Evolutionary conservation across 2,888 invertebrate species (phyloP).

Genomic region (Endotricha flammealis): DNA sequence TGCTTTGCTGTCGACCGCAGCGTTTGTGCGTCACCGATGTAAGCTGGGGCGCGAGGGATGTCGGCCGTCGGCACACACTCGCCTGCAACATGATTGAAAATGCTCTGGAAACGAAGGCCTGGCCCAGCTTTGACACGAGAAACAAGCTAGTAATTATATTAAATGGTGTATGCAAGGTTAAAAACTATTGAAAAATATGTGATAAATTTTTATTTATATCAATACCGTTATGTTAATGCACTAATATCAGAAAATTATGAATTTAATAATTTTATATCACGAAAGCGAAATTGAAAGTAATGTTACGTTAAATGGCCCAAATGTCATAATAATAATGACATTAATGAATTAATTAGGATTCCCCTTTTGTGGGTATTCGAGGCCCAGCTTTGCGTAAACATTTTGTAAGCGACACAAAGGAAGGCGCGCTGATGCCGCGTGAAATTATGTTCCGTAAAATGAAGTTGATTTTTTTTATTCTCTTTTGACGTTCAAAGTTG

Average conservation of each 20-base stretch:
- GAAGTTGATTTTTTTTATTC: conserved; percentile 57
- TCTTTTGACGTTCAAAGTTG: conserved; percentile 69
- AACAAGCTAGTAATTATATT: too few relatives aligned
- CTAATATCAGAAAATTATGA: too few relatives aligned
- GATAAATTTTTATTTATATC: too few relatives aligned
- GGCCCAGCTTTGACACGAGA: conserved; percentile 1
- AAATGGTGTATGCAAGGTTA: too few relatives aligned
- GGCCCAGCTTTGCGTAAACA: conserved; percentile 57
- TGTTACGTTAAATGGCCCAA: conserved; percentile 48
- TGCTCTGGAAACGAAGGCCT: neutral
- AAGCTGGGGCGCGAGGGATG: conserved; percentile 22
- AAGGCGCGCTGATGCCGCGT: conserved; percentile 49
- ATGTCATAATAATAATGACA: conserved; percentile 57
- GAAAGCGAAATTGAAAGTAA: conserved; percentile 47
- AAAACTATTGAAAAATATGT: too few relatives aligned
- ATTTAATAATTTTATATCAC: too few relatives aligned
- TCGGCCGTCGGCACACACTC: conserved; percentile 12
- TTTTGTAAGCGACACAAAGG: conserved; percentile 59
- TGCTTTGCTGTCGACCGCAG: conserved; percentile 60
- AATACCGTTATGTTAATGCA: too few relatives aligned
- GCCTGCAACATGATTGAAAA: conserved; percentile 27
- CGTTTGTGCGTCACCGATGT: conserved; percentile 27
- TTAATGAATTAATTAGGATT: conserved; percentile 66
- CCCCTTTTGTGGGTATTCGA: conserved; percentile 45
- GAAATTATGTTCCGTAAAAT: conserved; percentile 67